Evolutionary conservation across 2,888 invertebrate species (phyloP).

Genomic region (Capitulum mitella): DNA sequence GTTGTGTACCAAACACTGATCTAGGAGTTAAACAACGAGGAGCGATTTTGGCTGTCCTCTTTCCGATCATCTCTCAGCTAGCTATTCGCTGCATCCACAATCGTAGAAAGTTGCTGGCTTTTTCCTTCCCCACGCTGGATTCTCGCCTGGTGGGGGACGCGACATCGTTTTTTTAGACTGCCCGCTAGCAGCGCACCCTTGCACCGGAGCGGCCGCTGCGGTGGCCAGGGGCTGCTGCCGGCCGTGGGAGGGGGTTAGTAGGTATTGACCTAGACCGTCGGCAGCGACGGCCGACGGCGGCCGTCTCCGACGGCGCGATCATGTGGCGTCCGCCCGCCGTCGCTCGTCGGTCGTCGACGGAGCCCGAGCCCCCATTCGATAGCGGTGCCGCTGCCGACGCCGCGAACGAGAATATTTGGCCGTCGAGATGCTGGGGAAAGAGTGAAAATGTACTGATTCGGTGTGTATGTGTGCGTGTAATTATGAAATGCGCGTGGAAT

Average conservation of each 20-base stretch:
- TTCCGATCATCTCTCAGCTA: too few species aligned
- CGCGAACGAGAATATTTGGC: not conserved
- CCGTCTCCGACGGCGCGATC: not conserved
- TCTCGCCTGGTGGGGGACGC: too few species aligned
- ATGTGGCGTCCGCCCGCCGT: not conserved
- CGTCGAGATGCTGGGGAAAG: not conserved
- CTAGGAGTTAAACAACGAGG: too few species aligned
- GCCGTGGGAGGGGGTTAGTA: not conserved
- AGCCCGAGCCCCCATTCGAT: slow-evolving; percentile 13
- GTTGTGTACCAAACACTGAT: too few species aligned
- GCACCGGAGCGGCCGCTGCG: too few species aligned
- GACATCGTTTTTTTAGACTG: too few species aligned
- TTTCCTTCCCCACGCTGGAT: too few species aligned
- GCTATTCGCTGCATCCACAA: too few species aligned
- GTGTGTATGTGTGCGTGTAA: slow-evolving; percentile 10
- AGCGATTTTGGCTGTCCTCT: too few species aligned
- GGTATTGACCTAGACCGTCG: slow-evolving; percentile 13
- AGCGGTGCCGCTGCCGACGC: not conserved
- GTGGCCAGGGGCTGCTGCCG: too few species aligned
- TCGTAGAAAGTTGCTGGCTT: too few species aligned
- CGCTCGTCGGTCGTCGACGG: not conserved
- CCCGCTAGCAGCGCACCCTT: too few species aligned
- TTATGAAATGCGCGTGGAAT: not conserved
- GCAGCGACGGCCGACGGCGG: not conserved
- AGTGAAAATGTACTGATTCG: slow-evolving; percentile 13